phyloP scores from a whole-genome alignment of 2,888 invertebrate genomes.

The Petrophora chlorosata region DNA sequence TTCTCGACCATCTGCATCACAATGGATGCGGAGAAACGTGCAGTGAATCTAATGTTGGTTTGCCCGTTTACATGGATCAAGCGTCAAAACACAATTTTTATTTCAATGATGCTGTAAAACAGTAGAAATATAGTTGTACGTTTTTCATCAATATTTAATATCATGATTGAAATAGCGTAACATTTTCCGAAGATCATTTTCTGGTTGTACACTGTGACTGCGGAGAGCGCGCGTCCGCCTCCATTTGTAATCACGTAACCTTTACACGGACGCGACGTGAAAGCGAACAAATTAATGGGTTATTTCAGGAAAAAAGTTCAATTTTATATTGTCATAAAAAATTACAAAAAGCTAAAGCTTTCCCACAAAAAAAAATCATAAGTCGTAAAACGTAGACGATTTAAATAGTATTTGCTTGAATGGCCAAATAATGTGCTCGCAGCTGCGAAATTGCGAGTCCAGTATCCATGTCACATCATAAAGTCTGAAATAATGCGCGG shows the following conservation, averaged over 20 bases:
- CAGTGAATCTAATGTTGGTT: too few species aligned
- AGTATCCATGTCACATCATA: conserved; percentile 6
- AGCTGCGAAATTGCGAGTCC: too few species aligned
- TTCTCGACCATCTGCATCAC: too few species aligned
- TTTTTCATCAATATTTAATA: too few species aligned
- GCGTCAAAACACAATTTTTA: too few species aligned
- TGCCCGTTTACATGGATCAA: too few species aligned
- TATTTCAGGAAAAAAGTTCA: conserved; percentile 13
- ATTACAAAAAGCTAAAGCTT: not conserved
- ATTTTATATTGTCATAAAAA: conserved; percentile 6
- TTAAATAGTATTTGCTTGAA: conserved; percentile 1
- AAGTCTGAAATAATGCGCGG: conserved; percentile 4
- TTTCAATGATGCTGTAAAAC: too few species aligned
- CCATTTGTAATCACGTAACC: conserved; percentile 17
- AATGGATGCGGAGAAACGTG: too few species aligned
- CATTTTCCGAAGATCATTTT: too few species aligned
- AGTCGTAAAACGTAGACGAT: conserved; percentile 2
- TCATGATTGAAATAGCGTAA: too few species aligned
- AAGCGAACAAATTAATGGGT: conserved; percentile 29
- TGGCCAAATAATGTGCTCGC: conserved; percentile 12
- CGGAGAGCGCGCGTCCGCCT: not conserved
- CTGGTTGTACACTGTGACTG: conserved; percentile 1
- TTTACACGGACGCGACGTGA: conserved; percentile 35
- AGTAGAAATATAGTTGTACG: too few species aligned
- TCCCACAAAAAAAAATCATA: too few species aligned